Evolutionary conservation across 2,888 invertebrate genomes (phyloP).

Genomic region (Torymus aiolomorphi): DNA sequence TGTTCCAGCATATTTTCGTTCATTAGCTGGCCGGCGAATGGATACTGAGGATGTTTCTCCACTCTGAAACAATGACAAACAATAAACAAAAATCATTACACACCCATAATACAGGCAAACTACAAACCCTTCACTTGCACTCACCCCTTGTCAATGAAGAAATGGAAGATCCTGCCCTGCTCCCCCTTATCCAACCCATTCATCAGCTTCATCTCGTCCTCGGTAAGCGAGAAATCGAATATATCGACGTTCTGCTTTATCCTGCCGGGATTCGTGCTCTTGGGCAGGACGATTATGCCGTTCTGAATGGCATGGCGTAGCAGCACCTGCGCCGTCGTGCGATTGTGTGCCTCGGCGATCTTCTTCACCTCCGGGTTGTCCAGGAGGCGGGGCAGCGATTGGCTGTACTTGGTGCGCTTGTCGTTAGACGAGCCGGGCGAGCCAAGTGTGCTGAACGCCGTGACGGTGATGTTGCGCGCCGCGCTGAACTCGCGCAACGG

Average conservation of each 20-base stretch:
- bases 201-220: slow-evolving; percentile 78
- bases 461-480: slow-evolving; percentile 81
- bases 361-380: slow-evolving; percentile 79
- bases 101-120: background rate
- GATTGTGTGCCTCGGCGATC: slow-evolving; percentile 80
- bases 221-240: slow-evolving; percentile 80
- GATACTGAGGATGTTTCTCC: slow-evolving; percentile 84
- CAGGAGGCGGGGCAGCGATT: slow-evolving; percentile 74
- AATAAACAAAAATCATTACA: slow-evolving; percentile 5
- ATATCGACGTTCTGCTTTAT: slow-evolving; percentile 84
- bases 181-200: slow-evolving; percentile 80
- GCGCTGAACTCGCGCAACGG: slow-evolving; percentile 81
- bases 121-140: background rate
- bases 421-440: slow-evolving; percentile 81
- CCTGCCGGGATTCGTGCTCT: slow-evolving; percentile 83
- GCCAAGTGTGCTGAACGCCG: slow-evolving; percentile 83
- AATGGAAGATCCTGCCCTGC: slow-evolving; percentile 82
- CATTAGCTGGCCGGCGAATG: slow-evolving; percentile 75
- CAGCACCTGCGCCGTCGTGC: slow-evolving; percentile 83
- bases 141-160: slow-evolving; percentile 77
- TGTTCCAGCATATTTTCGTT: slow-evolving; percentile 33
- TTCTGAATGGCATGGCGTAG: slow-evolving; percentile 83
- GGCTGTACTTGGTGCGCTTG: slow-evolving; percentile 68
- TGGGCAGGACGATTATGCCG: slow-evolving; percentile 85
- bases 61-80: slow-evolving; percentile 74